Percentiles rank a stretch among this genome's conserved stretches.
These are phyloP conservation scores for Oxyruncus cristatus DNA, from an alignment of 2,113 vertebrate species.

Conservation along the genomic window DNA sequence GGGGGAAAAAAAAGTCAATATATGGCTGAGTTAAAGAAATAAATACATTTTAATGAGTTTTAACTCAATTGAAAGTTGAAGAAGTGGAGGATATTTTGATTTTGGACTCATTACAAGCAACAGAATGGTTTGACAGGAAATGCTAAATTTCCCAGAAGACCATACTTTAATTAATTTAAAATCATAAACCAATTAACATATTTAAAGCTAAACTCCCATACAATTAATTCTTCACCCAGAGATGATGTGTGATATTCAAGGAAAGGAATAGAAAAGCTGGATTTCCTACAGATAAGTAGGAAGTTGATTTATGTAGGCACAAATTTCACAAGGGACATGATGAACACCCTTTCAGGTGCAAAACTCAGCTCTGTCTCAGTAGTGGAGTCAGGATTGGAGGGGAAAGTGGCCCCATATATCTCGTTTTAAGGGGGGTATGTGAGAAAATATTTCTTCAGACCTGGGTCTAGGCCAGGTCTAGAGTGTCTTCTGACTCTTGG, in stretches of 20 bases:
- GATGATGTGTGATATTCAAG: neutral
- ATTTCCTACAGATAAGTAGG: neutral
- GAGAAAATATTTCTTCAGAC: neutral
- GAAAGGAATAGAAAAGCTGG: neutral
- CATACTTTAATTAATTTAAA: slow-evolving; percentile 24
- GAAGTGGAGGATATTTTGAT: neutral
- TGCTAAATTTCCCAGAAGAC: slow-evolving; percentile 25
- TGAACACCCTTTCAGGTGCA: neutral
- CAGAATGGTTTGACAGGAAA: neutral
- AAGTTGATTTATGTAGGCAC: neutral
- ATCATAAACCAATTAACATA: slow-evolving; percentile 41
- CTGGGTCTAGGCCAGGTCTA: neutral
- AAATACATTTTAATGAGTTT: neutral
- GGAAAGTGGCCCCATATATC: neutral
- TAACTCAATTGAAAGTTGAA: neutral
- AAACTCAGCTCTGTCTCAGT: neutral
- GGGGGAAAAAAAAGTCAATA: too few species aligned
- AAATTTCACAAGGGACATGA: neutral
- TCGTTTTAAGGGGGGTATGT: neutral
- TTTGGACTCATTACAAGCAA: neutral
- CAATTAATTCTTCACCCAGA: neutral
- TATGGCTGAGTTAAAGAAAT: neutral
- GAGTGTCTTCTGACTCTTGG: neutral
- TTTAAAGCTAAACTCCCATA: neutral
- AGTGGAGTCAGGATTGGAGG: accelerated